These are phyloP conservation scores for Drosophila nebulosa DNA, from an alignment of 1,140 invertebrate genomes.

Conservation along the genomic window DNA sequence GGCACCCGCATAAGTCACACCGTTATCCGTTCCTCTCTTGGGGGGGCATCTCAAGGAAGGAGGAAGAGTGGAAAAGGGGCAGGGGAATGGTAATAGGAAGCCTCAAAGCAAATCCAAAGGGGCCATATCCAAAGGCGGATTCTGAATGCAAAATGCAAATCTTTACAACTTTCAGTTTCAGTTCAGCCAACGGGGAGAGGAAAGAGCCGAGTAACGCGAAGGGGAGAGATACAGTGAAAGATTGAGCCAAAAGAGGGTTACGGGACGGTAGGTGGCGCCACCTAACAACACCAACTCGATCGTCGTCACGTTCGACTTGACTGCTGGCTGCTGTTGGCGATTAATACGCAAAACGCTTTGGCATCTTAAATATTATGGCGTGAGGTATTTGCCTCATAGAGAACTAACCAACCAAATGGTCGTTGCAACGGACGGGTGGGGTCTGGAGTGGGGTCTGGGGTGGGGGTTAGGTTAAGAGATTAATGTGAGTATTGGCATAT, in stretches of 20 bases:
- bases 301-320: constrained; percentile 61
- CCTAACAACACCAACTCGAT: constrained; percentile 24
- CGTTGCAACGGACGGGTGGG: neutral
- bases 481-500: constrained; percentile 75
- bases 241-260: constrained; percentile 8
- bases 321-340: constrained; percentile 48
- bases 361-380: constrained; percentile 77
- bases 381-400: constrained; percentile 47
- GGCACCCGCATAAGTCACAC: constrained; percentile 76
- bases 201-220: neutral
- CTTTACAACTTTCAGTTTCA: constrained; percentile 42
- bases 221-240: neutral
- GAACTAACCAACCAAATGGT: constrained; percentile 6
- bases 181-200: constrained; percentile 1
- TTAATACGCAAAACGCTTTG: constrained; percentile 77
- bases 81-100: neutral
- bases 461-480: constrained; percentile 33
- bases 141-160: constrained; percentile 41
- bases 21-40: constrained; percentile 15
- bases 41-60: too few relatives aligned
- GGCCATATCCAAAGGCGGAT: constrained; percentile 18
- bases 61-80: too few relatives aligned
- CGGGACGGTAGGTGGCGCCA: constrained; percentile 60
- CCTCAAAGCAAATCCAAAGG: neutral
- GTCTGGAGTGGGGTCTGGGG: neutral